A percentile compares a stretch with the other conserved stretches of the same genome.
Evolutionary conservation across 2,113 vertebrate genomes (phyloP).

Genomic region (Cheirogaleus medius): DNA sequence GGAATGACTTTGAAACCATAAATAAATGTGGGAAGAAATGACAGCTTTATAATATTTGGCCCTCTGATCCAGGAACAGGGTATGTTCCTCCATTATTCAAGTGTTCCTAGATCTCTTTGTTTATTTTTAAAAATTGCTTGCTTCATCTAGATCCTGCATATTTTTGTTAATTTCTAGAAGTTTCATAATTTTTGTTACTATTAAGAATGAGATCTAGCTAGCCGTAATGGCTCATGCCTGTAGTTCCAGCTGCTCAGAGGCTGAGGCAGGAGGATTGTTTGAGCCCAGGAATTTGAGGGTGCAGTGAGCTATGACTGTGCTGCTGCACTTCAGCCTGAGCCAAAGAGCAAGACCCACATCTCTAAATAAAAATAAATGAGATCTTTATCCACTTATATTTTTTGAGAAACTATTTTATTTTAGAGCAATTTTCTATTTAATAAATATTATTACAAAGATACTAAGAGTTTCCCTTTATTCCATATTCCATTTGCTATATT

Average conservation of each 20-base stretch:
- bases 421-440: neutral
- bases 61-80: neutral
- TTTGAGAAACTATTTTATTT: slow-evolving; percentile 3
- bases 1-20: neutral
- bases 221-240: no score
- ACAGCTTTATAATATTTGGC: neutral
- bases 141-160: neutral
- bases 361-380: neutral
- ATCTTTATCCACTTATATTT: neutral
- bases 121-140: neutral
- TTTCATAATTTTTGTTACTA: neutral
- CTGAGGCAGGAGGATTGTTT: no score
- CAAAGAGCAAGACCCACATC: no score
- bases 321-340: no score
- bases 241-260: no score
- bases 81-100: neutral
- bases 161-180: slow-evolving; percentile 1
- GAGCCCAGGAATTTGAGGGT: no score
- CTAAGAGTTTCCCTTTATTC: neutral
- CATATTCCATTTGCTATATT: neutral
- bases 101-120: neutral
- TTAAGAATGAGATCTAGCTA: no score
- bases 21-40: neutral
- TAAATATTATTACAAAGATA: neutral
- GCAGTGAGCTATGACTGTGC: no score